These are phyloP conservation scores for Corella eumyota DNA, from an alignment of 23 tunicate genomes.

Conservation along the genomic window DNA sequence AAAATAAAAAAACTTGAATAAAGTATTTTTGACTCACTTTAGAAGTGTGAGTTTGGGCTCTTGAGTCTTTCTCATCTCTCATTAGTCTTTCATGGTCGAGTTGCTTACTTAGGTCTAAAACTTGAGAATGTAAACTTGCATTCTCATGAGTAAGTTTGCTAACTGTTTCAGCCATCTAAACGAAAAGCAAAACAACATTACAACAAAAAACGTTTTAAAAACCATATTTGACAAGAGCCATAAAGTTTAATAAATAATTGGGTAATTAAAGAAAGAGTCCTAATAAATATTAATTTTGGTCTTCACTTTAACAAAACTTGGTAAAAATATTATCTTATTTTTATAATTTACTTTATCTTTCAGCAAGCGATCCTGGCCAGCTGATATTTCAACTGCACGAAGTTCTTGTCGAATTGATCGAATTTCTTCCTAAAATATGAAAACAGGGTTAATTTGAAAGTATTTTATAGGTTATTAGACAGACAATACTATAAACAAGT, in stretches of 20 bases:
- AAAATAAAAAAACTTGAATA: too few species aligned
- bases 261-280: too few species aligned
- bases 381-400: conserved; percentile 54
- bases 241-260: too few species aligned
- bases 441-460: background rate
- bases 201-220: background rate
- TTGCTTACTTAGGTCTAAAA: conserved; percentile 70
- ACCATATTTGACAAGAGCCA: too few species aligned
- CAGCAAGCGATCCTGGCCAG: conserved; percentile 53
- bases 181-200: background rate
- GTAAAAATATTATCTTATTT: too few species aligned
- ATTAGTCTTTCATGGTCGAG: conserved; percentile 61
- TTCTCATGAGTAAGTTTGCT: conserved; percentile 65
- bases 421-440: conserved; percentile 41
- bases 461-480: background rate
- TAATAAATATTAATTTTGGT: too few species aligned
- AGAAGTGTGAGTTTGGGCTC: conserved; percentile 56
- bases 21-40: conserved; percentile 26
- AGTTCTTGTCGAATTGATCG: conserved; percentile 62
- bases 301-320: too few species aligned
- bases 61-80: conserved; percentile 60
- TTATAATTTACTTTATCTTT: conserved; percentile 66
- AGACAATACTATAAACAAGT: background rate
- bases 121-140: conserved; percentile 53
- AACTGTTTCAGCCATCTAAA: conserved; percentile 50